phyloP scores from a whole-genome alignment of 1,140 invertebrate species.

The Philaenus spumarius region DNA sequence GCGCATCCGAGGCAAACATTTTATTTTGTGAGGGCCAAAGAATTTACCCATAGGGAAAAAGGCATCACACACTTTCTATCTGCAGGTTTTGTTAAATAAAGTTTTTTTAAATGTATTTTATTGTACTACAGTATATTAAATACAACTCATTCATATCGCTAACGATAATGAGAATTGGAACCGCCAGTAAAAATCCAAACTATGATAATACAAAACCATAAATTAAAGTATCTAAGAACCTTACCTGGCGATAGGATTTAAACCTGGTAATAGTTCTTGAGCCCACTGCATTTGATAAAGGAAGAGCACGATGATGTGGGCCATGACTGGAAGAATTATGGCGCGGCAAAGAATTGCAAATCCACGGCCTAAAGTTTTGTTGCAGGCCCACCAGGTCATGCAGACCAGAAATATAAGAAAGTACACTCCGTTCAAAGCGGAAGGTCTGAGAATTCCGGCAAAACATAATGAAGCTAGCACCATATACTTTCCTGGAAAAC shows the following conservation, averaged over 20 bases:
- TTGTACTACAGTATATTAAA: too few species aligned
- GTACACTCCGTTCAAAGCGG: constrained; percentile 72
- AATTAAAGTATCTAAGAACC: too few species aligned
- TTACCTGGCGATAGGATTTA: constrained; percentile 60
- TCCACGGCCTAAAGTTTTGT: constrained; percentile 59
- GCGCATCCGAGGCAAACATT: too few species aligned
- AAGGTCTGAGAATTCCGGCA: constrained; percentile 69
- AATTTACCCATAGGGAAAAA: too few species aligned
- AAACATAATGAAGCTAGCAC: constrained; percentile 65
- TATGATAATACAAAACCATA: too few species aligned
- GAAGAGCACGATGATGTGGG: constrained; percentile 71
- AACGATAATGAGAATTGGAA: too few species aligned
- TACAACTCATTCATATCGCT: too few species aligned
- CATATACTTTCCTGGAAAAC: constrained; percentile 56
- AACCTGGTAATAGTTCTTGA: constrained; percentile 61
- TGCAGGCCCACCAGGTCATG: constrained; percentile 83
- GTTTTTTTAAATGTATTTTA: too few species aligned
- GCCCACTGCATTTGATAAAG: constrained; percentile 82
- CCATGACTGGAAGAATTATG: constrained; percentile 62
- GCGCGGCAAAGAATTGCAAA: constrained; percentile 67
- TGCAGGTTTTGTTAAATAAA: too few species aligned
- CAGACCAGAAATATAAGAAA: constrained; percentile 78
- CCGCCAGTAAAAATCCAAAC: too few species aligned
- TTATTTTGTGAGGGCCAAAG: too few species aligned
- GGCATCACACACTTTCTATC: too few species aligned